Evolutionary conservation across 2,888 invertebrate genomes (phyloP), one percentile per base, ranked within the genome.

Genomic region (Theretra japonica): DNA sequence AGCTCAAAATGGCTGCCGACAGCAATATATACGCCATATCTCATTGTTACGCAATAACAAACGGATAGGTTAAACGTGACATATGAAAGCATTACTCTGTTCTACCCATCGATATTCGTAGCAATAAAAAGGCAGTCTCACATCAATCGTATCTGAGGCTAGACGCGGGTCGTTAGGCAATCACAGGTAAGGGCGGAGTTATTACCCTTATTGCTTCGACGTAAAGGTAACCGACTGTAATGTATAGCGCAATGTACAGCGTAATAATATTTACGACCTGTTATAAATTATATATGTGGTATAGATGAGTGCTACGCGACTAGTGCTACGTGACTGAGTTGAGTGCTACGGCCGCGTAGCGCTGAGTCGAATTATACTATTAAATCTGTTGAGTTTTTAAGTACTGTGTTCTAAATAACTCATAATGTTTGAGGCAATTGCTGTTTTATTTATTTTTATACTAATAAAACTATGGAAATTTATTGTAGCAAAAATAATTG

Each of bases 51-150:
- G 25, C 56, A 65, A 70, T 70, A 53, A 71, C 56, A 65, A 71
- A 71, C n/a, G 53, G n/a, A 53, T 56, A 58, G 68, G 70, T 72
- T 57, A 78, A 70, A 74, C 58, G 60, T 56, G 33, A 23, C 33
- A 4, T 33, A 71, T 56, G 62, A 71, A 65, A 71, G 72, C 75
- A 74, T 75, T 76, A 71, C 74, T 53, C 53, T 53, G n/a, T 8
- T 19, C 72, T 77, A 75, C 53, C 70, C 74, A 65, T 72, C 75
- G 73, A 79, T 81, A 81, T 75, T 72, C 48, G 48, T 69, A 71
- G 80, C 81, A 76, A 86, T 87, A 86, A 87, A 88, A 87, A 75
- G 73, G 80, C 82, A 80, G 82, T 84, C 84, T 77, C 75, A 79
- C 79, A 86, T 85, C 85, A 85, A 87, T 84, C 84, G 83, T 76